These are phyloP conservation scores for Pandemis cinnamomeana DNA, from an alignment of 2,888 invertebrate species.

Conservation along the genomic window DNA sequence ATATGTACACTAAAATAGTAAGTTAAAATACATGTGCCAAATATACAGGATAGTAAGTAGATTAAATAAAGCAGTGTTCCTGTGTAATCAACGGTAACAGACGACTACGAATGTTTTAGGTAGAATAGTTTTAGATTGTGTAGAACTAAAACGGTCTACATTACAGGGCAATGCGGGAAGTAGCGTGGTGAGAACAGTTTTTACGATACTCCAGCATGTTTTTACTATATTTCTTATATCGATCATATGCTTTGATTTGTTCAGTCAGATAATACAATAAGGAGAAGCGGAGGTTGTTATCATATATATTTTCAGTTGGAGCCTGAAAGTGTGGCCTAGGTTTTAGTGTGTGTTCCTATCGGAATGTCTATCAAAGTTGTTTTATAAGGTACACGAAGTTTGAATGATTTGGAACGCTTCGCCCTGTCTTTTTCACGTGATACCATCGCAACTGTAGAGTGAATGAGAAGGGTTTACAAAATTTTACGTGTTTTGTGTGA, in stretches of 20 bases:
- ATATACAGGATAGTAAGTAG: neutral
- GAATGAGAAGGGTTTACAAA: neutral
- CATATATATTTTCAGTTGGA: slow-evolving; percentile 24
- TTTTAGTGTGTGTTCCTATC: slow-evolving; percentile 23
- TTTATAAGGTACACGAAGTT: neutral
- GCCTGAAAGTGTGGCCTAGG: slow-evolving; percentile 31
- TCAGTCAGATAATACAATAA: slow-evolving; percentile 22
- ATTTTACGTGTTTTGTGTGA: neutral
- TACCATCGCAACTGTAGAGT: neutral
- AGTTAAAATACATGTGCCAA: no score
- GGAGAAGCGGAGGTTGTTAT: slow-evolving; percentile 24
- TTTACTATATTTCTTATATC: slow-evolving; percentile 45
- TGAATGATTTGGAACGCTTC: neutral
- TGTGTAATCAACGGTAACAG: neutral
- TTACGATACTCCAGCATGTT: slow-evolving; percentile 69
- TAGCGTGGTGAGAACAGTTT: slow-evolving; percentile 77
- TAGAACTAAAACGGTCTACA: slow-evolving; percentile 66
- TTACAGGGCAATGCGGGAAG: slow-evolving; percentile 76
- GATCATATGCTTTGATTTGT: slow-evolving; percentile 40
- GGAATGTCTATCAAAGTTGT: slow-evolving; percentile 22
- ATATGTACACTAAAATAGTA: no score
- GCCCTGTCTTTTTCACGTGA: neutral
- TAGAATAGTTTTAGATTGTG: slow-evolving; percentile 49
- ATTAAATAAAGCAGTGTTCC: neutral
- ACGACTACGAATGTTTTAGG: slow-evolving; percentile 29